phyloP scores from a whole-genome alignment of 2,888 invertebrate genomes.

The Chrysolina americana region DNA sequence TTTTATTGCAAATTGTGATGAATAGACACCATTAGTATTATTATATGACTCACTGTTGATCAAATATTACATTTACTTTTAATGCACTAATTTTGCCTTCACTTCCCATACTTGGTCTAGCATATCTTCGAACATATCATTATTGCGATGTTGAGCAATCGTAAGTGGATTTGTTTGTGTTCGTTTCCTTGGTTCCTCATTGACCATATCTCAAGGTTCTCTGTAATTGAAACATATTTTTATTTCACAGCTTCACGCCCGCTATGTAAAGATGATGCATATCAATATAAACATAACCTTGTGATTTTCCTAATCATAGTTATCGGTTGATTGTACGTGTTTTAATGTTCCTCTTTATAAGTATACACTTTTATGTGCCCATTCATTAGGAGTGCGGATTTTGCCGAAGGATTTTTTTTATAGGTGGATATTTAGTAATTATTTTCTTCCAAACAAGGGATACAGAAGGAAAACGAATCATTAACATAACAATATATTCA shows the following conservation, averaged over 20 bases:
- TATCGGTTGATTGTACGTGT: background rate
- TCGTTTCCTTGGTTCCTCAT: background rate
- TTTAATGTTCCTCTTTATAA: background rate
- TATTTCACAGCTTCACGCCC: conserved; percentile 14
- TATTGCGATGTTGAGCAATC: background rate
- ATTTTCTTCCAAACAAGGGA: background rate
- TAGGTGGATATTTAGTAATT: background rate
- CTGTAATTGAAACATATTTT: background rate
- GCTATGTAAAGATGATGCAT: background rate
- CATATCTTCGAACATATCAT: background rate
- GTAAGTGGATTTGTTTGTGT: background rate
- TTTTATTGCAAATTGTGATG: too few species aligned
- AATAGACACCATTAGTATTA: too few species aligned
- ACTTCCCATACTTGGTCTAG: background rate
- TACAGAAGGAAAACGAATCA: background rate
- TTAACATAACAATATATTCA: background rate
- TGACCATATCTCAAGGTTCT: background rate
- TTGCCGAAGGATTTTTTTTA: background rate
- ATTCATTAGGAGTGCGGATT: background rate
- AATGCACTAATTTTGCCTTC: background rate
- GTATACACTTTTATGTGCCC: background rate
- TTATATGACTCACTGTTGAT: background rate
- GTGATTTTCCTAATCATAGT: conserved; percentile 10
- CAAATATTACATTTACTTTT: background rate
- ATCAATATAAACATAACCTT: conserved; percentile 13